Evolutionary conservation across 2,113 vertebrate genomes (phyloP).

Genomic region (Eolophus roseicapilla): DNA sequence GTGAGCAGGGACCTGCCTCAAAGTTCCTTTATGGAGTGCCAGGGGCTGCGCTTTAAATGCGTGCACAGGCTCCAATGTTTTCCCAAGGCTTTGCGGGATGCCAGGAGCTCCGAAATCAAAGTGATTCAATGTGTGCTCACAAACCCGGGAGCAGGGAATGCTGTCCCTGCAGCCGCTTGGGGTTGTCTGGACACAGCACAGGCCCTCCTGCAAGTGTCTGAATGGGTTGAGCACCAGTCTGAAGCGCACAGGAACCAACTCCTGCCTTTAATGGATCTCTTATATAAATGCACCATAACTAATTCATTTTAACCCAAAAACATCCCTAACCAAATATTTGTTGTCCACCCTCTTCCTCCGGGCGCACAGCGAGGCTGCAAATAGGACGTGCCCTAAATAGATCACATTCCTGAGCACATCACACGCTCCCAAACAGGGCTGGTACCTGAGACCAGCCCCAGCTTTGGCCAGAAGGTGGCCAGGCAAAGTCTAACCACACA

Average conservation of each 20-base stretch:
- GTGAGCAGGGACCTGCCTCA: background rate
- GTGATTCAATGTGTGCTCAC: background rate
- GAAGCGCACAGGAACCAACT: background rate
- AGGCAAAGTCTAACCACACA: background rate
- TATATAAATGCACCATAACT: background rate
- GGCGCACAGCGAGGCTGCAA: background rate
- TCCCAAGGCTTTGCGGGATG: background rate
- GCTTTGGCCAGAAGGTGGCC: slow-evolving; percentile 9
- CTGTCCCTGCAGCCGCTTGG: fast-evolving
- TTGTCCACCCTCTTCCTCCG: background rate
- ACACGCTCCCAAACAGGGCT: background rate
- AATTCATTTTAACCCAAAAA: background rate
- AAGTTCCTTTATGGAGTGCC: background rate
- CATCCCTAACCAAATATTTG: slow-evolving; percentile 54
- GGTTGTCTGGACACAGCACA: background rate
- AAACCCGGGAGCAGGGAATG: background rate
- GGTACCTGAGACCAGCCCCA: background rate
- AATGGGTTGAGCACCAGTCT: background rate
- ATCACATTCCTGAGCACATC: background rate
- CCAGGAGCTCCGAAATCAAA: background rate
- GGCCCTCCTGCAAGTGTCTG: background rate
- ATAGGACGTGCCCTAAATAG: background rate
- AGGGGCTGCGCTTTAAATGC: background rate
- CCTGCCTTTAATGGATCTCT: background rate
- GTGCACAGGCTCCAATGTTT: background rate